Base-by-base conservation (phyloP, 1,140 invertebrate species). In the Aphaenogaster rudis region DNA sequence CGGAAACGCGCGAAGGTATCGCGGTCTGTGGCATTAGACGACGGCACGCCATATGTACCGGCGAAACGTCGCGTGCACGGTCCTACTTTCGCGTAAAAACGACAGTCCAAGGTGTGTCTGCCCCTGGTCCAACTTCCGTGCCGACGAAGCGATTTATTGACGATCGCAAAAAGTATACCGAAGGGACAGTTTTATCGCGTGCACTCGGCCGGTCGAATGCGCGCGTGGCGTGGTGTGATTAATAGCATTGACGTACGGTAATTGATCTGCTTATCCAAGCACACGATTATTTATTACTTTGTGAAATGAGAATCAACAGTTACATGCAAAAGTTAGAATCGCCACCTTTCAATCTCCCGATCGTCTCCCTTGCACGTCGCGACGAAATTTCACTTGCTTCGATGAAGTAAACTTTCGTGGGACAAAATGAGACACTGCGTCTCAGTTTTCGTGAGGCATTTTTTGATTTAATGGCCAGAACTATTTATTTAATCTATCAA, bases 141-240 rank as follows among this genome's bases (percentile, higher is more conserved):
- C 17, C 45, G 78, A 54, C 42, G 21, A 74, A 45, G 48, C 45
- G 36, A 85, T 84, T 84, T 84, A 85, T 87, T 28, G 45, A 4
- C 74, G 7, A 33, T 48, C 11, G 59, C 57, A 85, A 86, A 82
- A 33, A 50, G 67, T 45, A 21, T 11, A 36, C 0, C 28, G 36
- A 63, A 52, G 48, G 6, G 15, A 36, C 36, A 5, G 15, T 39
- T 61, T 21, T 39, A 28, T 74, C 9, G 45, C 45, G 42, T 63
- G 48, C n/a, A 50, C 13, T 50, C 57, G 45, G n/a, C 33, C n/a
- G 81, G 5, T 21, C n/a, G n/a, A 9, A 50, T 61, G 17, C 3
- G 5, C 71, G 57, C n/a, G 28, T 17, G 5, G 45, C 57, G 28
- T 42, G 13, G 21, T 48, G 8, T 48, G 57, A 86, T 85, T 66